Evolutionary conservation across 1,140 invertebrate genomes (phyloP).

Genomic region (Cotesia vestalis): DNA sequence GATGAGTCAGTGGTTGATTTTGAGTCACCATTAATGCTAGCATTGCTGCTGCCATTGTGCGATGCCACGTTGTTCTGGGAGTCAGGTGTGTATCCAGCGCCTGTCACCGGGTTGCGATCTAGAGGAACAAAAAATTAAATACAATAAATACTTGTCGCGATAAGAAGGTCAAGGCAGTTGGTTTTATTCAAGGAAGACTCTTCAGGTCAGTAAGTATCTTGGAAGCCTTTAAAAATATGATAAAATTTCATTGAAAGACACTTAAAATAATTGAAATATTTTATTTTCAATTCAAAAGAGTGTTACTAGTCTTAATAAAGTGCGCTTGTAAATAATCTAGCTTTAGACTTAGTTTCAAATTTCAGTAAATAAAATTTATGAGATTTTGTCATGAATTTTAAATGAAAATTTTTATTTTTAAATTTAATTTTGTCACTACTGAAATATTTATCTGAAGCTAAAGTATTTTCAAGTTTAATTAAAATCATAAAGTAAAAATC

Average conservation of each 20-base stretch:
- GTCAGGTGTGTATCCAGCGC: slow-evolving; percentile 55
- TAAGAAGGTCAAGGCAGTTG: neutral
- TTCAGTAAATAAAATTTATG: too few species aligned
- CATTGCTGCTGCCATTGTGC: slow-evolving; percentile 52
- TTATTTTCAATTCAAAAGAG: too few species aligned
- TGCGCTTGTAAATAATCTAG: too few species aligned
- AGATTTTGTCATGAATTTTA: too few species aligned
- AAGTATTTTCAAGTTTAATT: too few species aligned
- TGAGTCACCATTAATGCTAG: slow-evolving; percentile 47
- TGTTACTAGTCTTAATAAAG: too few species aligned
- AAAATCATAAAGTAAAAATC: too few species aligned
- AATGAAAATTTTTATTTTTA: too few species aligned
- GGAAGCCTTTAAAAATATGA: slow-evolving; percentile 5
- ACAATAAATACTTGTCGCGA: neutral
- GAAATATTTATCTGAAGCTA: too few species aligned
- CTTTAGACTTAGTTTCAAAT: too few species aligned
- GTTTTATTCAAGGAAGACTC: neutral
- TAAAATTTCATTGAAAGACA: neutral
- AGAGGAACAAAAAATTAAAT: slow-evolving; percentile 18
- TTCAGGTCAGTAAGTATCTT: slow-evolving; percentile 3
- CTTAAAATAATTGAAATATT: too few species aligned
- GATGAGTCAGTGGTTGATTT: slow-evolving; percentile 49
- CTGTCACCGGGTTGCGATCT: slow-evolving; percentile 66
- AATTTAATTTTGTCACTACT: too few species aligned
- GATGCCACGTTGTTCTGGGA: slow-evolving; percentile 40